Evolutionary conservation across 2,797 vertebrate genomes (phyloP).

Genomic region (Galago senegalensis): DNA sequence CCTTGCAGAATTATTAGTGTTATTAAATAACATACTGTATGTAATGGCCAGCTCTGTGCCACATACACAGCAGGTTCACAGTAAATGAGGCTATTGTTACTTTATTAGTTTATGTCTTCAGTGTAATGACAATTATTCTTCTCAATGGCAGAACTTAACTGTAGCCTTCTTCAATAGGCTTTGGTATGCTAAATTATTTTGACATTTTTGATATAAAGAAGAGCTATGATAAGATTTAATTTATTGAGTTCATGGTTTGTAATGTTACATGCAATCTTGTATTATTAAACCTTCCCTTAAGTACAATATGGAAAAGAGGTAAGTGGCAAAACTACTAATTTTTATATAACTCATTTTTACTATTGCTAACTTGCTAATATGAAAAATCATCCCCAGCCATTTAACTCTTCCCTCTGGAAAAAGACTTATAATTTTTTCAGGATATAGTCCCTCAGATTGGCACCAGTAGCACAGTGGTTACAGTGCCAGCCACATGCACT

Average conservation of each 20-base stretch:
- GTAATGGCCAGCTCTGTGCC: neutral
- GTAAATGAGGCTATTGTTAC: neutral
- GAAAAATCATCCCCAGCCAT: conserved; percentile 30
- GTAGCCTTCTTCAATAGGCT: neutral
- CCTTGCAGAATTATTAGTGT: neutral
- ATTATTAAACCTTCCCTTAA: conserved; percentile 9
- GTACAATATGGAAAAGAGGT: neutral
- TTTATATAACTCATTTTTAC: neutral
- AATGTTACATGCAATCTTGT: neutral
- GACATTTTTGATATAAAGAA: conserved; percentile 25
- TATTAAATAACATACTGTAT: neutral
- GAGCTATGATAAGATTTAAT: neutral
- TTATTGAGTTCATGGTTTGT: neutral
- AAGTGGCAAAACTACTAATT: neutral
- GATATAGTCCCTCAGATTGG: neutral
- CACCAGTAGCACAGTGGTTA: too few species aligned
- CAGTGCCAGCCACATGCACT: too few species aligned
- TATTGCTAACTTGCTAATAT: neutral
- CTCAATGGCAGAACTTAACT: neutral
- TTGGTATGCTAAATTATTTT: neutral
- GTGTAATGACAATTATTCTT: neutral
- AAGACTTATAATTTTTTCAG: conserved; percentile 23
- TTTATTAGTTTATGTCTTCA: conserved; percentile 9
- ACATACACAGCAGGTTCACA: neutral
- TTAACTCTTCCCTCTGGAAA: conserved; percentile 33